Evolutionary conservation across 2,113 vertebrate species (phyloP), one percentile per base, ranked within the genome.

Genomic region (Oostethus manadensis): DNA sequence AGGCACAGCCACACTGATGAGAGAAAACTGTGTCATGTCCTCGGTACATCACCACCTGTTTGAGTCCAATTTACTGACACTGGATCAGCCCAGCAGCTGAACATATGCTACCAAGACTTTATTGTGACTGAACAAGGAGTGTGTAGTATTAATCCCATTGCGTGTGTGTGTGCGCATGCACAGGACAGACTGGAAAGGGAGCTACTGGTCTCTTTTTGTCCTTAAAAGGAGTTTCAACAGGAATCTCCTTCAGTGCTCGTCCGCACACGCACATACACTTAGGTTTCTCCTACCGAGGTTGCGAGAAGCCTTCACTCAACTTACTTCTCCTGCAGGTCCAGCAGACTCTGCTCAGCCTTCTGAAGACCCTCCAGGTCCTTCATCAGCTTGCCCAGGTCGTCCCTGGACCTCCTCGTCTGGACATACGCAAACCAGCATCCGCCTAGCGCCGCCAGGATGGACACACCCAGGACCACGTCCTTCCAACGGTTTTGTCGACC

Each of bases 371-470:
- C 95, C 59, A 98, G 88, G 86, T 98, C 95, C 60, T 93, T 97
- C 91, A 93, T 92, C 92, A 98, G 93, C 84, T 89, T 91, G 77
- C 92, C 89, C 90, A 98, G 88, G 88, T 98, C 93, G 49, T 95
- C 94, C 77, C 88, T 93, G 2, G 94, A 95, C 73, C 90, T 93
- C 45, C 93, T 89, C 33, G 91, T 96, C 89, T 98, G 96, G 76
- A 92, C 87, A 71, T 91, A 95, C 58, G 96, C 94, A 0, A 98
- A 95, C 93, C 95, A 98, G 89, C 94, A 98, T 76, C 95, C 96
- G 0, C 91, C 91, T 70, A 98, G 84, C 0, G 92, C 94, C 43
- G 94, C 92, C 59, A 96, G 86, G 0, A 98, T 90, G 64, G 96
- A 97, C 22, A 93, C 77, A 64, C 89, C 92, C 84, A 98, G 85